Conservation (phyloP, 2,888 invertebrate genomes). For the Drepanosiphum platanoidis region DNA sequence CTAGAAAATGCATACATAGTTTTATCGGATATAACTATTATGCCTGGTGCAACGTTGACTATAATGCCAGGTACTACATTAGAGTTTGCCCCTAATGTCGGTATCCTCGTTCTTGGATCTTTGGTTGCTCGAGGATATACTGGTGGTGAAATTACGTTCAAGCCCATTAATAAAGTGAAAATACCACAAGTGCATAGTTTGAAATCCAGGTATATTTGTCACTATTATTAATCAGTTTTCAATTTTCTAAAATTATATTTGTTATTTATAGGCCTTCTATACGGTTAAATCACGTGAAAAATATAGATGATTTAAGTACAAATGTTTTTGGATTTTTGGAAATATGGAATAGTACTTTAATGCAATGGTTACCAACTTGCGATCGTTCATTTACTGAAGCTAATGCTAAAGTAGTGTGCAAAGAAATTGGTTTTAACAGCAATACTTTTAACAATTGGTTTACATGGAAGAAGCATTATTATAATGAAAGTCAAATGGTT, state of each 20-base stretch:
- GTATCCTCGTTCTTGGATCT: constrained; percentile 92
- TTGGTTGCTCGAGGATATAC: constrained; percentile 82
- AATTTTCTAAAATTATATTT: background rate
- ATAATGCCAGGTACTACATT: constrained; percentile 89
- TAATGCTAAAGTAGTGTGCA: constrained; percentile 95
- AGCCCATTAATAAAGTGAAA: constrained; percentile 69
- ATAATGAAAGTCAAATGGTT: constrained; percentile 88
- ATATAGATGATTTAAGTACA: constrained; percentile 35
- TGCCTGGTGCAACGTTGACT: constrained; percentile 89
- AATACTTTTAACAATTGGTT: constrained; percentile 85
- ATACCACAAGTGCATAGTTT: constrained; percentile 35
- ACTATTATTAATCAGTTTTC: background rate
- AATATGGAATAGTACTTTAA: constrained; percentile 92
- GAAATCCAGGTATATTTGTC: constrained; percentile 40
- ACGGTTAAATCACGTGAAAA: constrained; percentile 50
- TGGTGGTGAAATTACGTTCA: constrained; percentile 82
- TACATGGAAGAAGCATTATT: constrained; percentile 84
- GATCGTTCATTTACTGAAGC: constrained; percentile 94
- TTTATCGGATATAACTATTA: constrained; percentile 91
- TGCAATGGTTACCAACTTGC: constrained; percentile 97
- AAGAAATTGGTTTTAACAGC: constrained; percentile 85
- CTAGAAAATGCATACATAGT: constrained; percentile 81
- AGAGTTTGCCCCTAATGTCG: constrained; percentile 95
- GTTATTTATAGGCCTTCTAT: constrained; percentile 25
- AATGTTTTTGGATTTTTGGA: constrained; percentile 81